These are phyloP conservation scores for Girardia tigrina DNA, from an alignment of 2,888 invertebrate species.

Conservation along the genomic window DNA sequence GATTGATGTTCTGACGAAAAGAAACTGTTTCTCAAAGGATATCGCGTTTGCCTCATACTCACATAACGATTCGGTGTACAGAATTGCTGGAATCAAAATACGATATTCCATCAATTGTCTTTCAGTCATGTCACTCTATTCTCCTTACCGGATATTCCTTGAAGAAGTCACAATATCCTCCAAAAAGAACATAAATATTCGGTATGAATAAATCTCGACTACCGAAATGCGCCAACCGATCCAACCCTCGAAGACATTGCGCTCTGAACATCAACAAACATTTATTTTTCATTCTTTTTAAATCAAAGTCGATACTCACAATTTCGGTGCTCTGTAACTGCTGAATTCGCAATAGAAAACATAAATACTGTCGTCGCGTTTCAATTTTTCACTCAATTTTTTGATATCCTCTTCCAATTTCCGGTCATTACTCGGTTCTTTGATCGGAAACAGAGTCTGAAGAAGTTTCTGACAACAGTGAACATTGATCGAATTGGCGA, in stretches of 20 bases:
- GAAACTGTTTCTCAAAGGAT: not conserved
- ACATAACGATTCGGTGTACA: not conserved
- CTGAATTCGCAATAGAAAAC: conserved; percentile 32
- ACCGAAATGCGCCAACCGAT: not conserved
- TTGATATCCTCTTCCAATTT: conserved; percentile 11
- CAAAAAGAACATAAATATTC: conserved; percentile 2
- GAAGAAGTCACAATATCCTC: not conserved
- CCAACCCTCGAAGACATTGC: not conserved
- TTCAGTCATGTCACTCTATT: too few relatives aligned
- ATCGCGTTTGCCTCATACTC: not conserved
- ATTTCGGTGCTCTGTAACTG: conserved; percentile 27
- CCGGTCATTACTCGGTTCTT: not conserved
- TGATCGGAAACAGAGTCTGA: not conserved
- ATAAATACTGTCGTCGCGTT: not conserved
- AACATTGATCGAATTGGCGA: conserved; percentile 16
- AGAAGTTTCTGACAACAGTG: conserved; percentile 25
- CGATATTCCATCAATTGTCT: too few relatives aligned
- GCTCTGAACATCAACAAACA: not conserved
- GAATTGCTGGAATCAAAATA: not conserved
- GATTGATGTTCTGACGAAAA: not conserved
- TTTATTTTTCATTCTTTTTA: not conserved
- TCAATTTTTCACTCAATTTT: conserved; percentile 5
- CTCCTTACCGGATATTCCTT: not conserved
- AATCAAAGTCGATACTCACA: conserved; percentile 28
- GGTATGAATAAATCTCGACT: conserved; percentile 5